Conservation (phyloP, 1,140 invertebrate genomes). For the Sycobia sp. region DNA sequence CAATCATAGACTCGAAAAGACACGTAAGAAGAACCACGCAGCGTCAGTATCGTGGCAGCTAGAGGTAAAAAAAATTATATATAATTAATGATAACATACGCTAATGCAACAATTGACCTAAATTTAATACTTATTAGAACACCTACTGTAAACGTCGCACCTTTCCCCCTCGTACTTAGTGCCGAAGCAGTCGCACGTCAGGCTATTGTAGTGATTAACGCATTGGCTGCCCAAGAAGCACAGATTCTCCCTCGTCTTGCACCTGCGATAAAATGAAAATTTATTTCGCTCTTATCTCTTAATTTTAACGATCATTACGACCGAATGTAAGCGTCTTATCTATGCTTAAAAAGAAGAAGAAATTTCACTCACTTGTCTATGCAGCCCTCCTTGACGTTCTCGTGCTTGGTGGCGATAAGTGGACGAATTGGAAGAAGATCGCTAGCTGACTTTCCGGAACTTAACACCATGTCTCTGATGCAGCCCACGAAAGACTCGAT, state of each 20-base stretch:
- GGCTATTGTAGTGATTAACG: slow-evolving; percentile 86
- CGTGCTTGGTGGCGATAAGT: slow-evolving; percentile 81
- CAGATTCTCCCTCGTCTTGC: slow-evolving; percentile 76
- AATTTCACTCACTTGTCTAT: slow-evolving; percentile 69
- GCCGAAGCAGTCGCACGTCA: slow-evolving; percentile 89
- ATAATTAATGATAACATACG: neutral
- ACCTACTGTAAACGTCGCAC: slow-evolving; percentile 89
- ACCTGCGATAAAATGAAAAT: slow-evolving; percentile 58
- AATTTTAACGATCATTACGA: too few relatives aligned
- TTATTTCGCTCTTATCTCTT: neutral
- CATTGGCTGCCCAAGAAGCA: slow-evolving; percentile 84
- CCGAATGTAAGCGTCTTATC: too few relatives aligned
- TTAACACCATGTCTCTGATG: slow-evolving; percentile 82
- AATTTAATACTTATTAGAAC: slow-evolving; percentile 41
- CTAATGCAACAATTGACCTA: neutral
- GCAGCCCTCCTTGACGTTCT: slow-evolving; percentile 85
- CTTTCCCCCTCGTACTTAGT: slow-evolving; percentile 87
- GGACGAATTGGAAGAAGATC: slow-evolving; percentile 79
- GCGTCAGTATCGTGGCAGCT: slow-evolving; percentile 86
- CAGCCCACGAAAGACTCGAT: slow-evolving; percentile 92
- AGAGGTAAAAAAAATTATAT: slow-evolving; percentile 39
- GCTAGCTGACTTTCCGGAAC: slow-evolving; percentile 80
- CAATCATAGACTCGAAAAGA: slow-evolving; percentile 91
- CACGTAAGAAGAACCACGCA: slow-evolving; percentile 89
- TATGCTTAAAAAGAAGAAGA: neutral